Base-by-base conservation (phyloP, 2,888 invertebrate genomes). In the Andrena haemorrhoa region DNA sequence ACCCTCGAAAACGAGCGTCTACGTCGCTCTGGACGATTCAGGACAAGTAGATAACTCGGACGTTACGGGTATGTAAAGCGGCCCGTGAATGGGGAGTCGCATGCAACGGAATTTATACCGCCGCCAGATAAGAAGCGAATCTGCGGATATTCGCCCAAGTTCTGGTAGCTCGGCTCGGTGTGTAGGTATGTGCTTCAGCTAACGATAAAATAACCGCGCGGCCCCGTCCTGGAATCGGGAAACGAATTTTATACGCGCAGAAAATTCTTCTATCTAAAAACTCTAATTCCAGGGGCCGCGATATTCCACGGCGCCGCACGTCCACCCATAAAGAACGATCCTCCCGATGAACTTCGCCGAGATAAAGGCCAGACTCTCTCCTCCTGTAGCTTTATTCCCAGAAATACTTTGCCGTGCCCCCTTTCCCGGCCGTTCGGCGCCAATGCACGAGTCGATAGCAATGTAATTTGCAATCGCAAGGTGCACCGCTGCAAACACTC, bases 1-100 rank as follows among this genome's bases (percentile, higher is more conserved):
- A 84, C 83, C 84, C 83, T 84, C 83, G 82, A 88, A 86, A 86
- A 86, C 81, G 82, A 79, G 83, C 80, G 79, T 79, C 73, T 61
- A 73, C 86, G 83, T 80, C 81, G 82, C 75, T 56, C 69, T 26
- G 79, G 20, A 74, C 83, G 79, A 79, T 77, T 64, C 83, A 31
- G 75, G 53, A 77, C 82, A 66, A 79, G 75, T 69, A 79, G 84
- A 83, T 84, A 83, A 83, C 72, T 79, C 68, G 63, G 65, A 83
- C 53, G 66, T 72, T 78, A 79, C 83, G 71, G 63, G 69, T 71
- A 76, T 64, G 82, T 82, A 83, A 83, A 83, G 61, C 71, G 82
- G 73, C 56, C 73, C 60, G 81, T 80, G 82, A 75, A 75, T 68
- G 82, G 73, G 56, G 69, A 23, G 64, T 79, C 68, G 75, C 79